Evolutionary conservation across 2,113 vertebrate species (phyloP), one percentile per base, ranked within the genome.

Genomic region (Pteruthius melanotis): DNA sequence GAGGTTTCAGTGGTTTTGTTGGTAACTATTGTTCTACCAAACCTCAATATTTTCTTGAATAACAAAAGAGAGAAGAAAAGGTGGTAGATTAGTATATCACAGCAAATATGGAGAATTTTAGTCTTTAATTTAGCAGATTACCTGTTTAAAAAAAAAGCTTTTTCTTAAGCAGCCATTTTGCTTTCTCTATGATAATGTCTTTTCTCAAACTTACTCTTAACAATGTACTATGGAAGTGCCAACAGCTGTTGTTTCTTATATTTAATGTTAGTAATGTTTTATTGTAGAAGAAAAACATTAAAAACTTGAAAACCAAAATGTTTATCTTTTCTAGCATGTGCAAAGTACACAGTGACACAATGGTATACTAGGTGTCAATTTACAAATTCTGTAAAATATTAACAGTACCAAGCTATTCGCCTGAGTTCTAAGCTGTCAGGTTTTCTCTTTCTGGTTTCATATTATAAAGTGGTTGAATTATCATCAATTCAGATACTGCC

Each of bases 401-500:
- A 47, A 28, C 22, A 50, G 27, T 50, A 74, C 47, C 14, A 75
- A 80, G 65, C 60, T 81, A 87, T 81, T 95, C 85, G 45, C 35
- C 39, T 37, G 59, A 66, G 26, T 96, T 87, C 50, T 76, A 87
- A 86, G n/a, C 49, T 82, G 64, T 59, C 33, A 91, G 66, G 17
- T 53, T 88, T 74, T 79, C 9, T 87, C 31, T 44, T 93, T 94
- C 74, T 90, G 45, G 70, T 92, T 89, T 94, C 22, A 66, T 87
- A 94, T 90, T 23, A 57, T 70, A 59, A 86, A 95, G 42, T 56
- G n/a, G 40, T 52, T 90, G 85, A 94, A 87, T 96, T 97, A 66
- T 74, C 64, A 76, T 89, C 2, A 26, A 33, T 92, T 94, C 61
- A 91, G 65, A 47, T 64, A 56, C 23, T 93, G 71, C 84, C 70